Base-by-base conservation (phyloP, 2,888 invertebrate species). In the Serripes groenlandicus region DNA sequence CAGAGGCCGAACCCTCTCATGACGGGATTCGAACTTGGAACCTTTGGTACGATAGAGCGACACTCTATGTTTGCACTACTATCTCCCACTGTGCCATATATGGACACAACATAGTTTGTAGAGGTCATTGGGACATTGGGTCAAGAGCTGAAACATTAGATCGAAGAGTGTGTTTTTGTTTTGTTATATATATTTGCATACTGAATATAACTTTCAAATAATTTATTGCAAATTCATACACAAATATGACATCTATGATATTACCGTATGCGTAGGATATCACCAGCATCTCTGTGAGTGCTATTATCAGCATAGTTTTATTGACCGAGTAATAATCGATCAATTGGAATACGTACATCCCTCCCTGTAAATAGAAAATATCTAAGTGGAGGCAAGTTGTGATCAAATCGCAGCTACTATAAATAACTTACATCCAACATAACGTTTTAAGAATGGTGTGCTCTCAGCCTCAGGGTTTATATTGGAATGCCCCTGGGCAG, bases 231-330 rank as follows among this genome's bases (percentile, higher is more conserved):
- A 42, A 11, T 42, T 42, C 9, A 42, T 42, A 18, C 42, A 18
- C 9, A 42, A 42, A 52, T 58, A 58, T 28, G 3, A n/a, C n/a
- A n/a, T n/a, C n/a, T n/a, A n/a, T n/a, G n/a, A n/a, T n/a, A n/a
- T n/a, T 34, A 62, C 62, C 62, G 62, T 62, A 62, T 34, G 34
- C 62, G 23, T 62, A 62, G 15, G 62, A 62, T 4, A 62, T 62
- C 21, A 62, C 62, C 18, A 62, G n/a, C 30, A 62, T 21, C 21
- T 62, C 62, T 5, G 34, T 34, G 21, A 62, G n/a, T 1, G 62
- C 34, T 21, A 62, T 62, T n/a, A 62, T 21, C 21, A 62, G 62
- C 62, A 62, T 34, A 18, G 62, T 62, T 34, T 62, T 62, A 23
- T 62, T 62, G 18, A 62, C 62, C 3, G 62, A 62, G 21, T 62